phyloP scores from a whole-genome alignment of 2,797 vertebrate species.

The Tinamus major region DNA sequence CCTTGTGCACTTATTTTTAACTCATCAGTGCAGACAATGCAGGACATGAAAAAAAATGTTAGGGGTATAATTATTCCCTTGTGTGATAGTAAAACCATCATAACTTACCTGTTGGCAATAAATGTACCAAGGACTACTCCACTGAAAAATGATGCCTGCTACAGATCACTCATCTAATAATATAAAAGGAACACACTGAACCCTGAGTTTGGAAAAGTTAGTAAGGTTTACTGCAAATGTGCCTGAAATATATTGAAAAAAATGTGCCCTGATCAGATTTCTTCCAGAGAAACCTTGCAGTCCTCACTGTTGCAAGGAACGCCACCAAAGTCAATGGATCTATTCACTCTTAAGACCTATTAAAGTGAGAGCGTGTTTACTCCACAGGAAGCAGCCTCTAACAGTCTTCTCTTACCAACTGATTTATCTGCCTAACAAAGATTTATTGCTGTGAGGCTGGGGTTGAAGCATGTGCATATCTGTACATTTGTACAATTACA shows the following conservation, averaged over 20 bases:
- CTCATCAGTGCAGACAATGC: not conserved
- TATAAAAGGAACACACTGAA: constrained; percentile 18
- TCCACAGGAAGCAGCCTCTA: constrained; percentile 21
- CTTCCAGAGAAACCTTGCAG: constrained; percentile 20
- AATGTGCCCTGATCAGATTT: not conserved
- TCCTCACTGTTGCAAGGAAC: not conserved
- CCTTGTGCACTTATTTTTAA: constrained; percentile 6
- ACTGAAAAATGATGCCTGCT: not conserved
- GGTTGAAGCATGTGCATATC: constrained; percentile 47
- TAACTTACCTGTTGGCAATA: constrained; percentile 2
- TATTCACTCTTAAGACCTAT: constrained; percentile 46
- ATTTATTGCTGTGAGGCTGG: constrained; percentile 44
- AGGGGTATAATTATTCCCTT: not conserved
- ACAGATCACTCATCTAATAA: constrained; percentile 6
- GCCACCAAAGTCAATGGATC: constrained; percentile 36
- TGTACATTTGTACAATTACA: constrained; percentile 63
- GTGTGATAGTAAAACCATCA: not conserved
- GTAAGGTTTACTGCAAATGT: constrained; percentile 10
- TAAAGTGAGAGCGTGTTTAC: constrained; percentile 43
- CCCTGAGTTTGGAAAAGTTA: constrained; percentile 8
- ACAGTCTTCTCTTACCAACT: constrained; percentile 4
- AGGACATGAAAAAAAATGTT: not conserved
- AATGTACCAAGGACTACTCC: not conserved
- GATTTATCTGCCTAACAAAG: constrained; percentile 38
- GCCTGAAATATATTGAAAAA: constrained; percentile 5